Evolutionary conservation across 2,888 invertebrate species (phyloP), one percentile per base, ranked within the genome.

Genomic region (Petrolisthes cinctipes): DNA sequence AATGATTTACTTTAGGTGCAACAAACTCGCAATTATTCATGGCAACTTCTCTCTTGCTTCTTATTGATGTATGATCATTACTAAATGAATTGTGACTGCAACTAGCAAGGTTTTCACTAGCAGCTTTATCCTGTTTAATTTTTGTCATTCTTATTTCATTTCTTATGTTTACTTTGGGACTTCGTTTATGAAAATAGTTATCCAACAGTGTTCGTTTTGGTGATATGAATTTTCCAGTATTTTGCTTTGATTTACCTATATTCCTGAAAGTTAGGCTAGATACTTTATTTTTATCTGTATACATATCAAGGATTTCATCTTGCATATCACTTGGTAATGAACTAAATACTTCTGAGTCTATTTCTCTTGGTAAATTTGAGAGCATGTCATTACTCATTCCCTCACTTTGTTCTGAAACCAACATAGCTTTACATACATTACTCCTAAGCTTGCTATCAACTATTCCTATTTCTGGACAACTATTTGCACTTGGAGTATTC

Each of bases 271-370:
- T 51, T 14, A 4, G 6, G 14, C 14, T 76, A 17, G 76, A n/a
- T n/a, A 23, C 23, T 54, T 23, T 23, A n/a, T 37, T 66, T 61
- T 6, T 81, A 11, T 5, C 20, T 37, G 57, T 76, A n/a, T 75
- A 81, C 51, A 53, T 20, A 5, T 14, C 17, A 56, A 88, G 82
- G 51, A 89, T 56, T 78, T 89, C 89, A 4, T 76, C 78, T 82
- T 86, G 83, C 51, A 89, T 56, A 4, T 86, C 89, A 56, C 17
- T n/a, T 56, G 89, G 89, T 17, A 89, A 75, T 9, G 86, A 57
- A 51, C 80, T 76, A 82, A 86, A 89, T 1, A 89, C 89, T 57
- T 86, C 86, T 56, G 11, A 14, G 54, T 86, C 86, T 68, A 86
- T 82, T 54, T 83, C 85, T 68, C 17, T 84, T 5, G 79, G 83